Evolutionary conservation across 2,797 vertebrate species (phyloP), one percentile per base, ranked within the genome.

Genomic region (Anguilla megastoma): DNA sequence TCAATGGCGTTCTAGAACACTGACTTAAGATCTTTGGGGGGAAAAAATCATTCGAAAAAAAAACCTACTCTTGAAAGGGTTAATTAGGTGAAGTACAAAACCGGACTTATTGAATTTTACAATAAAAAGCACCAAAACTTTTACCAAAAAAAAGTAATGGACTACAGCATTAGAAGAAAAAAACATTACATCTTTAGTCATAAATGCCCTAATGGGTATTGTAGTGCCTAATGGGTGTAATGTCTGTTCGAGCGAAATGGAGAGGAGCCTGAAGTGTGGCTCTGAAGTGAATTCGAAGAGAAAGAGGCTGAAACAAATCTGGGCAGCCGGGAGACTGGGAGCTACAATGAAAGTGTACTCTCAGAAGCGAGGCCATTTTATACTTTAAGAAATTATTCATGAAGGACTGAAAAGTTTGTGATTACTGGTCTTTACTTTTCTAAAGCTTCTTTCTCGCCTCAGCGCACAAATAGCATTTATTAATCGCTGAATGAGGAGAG

Each of bases 11-110:
- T 50, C 9, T 50, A 50, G 50, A 50, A 50, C 50, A 50, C 50
- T 9, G 50, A 50, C 50, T 50, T 50, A 50, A 36, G 36, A 36
- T 36, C 36, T 36, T 36, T 36, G 36, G 36, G 36, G 36, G 36
- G 36, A 36, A 36, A 36, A 36, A 36, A 36, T 36, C 36, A 36
- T 36, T 14, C 56, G 3, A 1, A 14, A 16, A 14, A 16, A 16
- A 18, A 60, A 16, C 36, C 36, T 36, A 36, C 36, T 36, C 36
- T 36, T 36, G 36, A 60, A 60, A 21, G 21, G 21, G 21, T 84
- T 71, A 87, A 84, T 85, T 69, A 88, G 66, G 18, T 27, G 21
- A 36, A 45, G 66, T n/a, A 18, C 24, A 56, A 41, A 58, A 41
- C 56, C 24, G 48, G 45, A 84, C 41, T 9, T 33, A 30, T 33